phyloP scores from a whole-genome alignment of 2,888 invertebrate species.

The Troilus luridus region DNA sequence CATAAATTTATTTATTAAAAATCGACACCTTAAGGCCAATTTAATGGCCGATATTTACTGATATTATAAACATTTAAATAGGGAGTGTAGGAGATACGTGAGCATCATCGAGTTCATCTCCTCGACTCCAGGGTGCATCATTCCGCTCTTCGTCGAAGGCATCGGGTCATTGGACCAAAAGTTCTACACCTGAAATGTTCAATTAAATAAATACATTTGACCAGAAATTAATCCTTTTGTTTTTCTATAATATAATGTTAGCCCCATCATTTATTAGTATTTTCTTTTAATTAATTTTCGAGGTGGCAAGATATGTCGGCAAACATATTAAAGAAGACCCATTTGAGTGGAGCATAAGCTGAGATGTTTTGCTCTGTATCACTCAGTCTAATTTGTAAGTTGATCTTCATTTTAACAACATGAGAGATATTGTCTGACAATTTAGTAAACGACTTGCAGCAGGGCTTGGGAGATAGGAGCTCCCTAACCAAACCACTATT shows the following conservation, averaged over 20 bases:
- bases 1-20: background rate
- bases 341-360: too few relatives aligned
- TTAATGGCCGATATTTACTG: background rate
- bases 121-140: background rate
- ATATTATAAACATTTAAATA: background rate
- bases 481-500: too few relatives aligned
- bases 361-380: too few relatives aligned
- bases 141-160: background rate
- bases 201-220: constrained; percentile 5
- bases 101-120: constrained; percentile 23
- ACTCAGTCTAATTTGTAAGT: too few relatives aligned
- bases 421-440: too few relatives aligned
- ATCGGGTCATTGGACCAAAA: background rate
- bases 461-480: too few relatives aligned
- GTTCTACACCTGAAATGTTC: constrained; percentile 30
- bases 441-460: too few relatives aligned
- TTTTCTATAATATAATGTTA: background rate
- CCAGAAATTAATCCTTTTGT: background rate
- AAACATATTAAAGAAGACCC: too few relatives aligned
- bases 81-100: background rate
- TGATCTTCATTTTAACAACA: too few relatives aligned
- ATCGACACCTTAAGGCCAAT: background rate
- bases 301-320: too few relatives aligned
- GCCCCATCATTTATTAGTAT: too few relatives aligned
- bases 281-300: too few relatives aligned